Conservation (phyloP, 2,113 vertebrate genomes). For the Oryzias woworae region DNA sequence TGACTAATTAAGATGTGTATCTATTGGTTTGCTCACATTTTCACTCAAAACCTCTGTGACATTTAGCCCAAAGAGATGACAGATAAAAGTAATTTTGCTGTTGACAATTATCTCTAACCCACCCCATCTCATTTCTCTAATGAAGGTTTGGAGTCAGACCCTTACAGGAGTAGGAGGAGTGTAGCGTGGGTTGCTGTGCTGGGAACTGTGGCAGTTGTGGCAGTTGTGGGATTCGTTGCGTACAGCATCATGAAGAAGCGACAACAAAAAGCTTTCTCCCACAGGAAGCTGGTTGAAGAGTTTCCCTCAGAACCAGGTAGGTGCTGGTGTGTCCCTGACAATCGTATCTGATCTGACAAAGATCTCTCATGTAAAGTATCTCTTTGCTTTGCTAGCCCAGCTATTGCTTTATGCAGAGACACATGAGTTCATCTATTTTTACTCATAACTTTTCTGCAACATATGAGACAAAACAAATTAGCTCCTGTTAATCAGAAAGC, state of each 20-base stretch:
- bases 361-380: not conserved
- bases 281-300: conserved; percentile 86
- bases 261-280: conserved; percentile 77
- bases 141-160: conserved; percentile 46
- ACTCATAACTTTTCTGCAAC: not conserved
- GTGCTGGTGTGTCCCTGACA: not conserved
- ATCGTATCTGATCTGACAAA: not conserved
- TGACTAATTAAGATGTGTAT: conserved; percentile 39
- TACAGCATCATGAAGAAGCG: conserved; percentile 77
- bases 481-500: not conserved
- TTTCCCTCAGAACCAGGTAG: conserved; percentile 84
- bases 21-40: conserved; percentile 17
- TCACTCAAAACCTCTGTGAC: conserved; percentile 28
- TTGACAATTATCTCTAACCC: conserved; percentile 29
- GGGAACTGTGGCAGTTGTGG: conserved; percentile 71
- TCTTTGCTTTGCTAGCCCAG: not conserved
- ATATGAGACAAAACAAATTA: not conserved
- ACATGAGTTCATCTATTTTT: not conserved
- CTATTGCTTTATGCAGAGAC: conserved; percentile 1
- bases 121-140: conserved; percentile 8
- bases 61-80: conserved; percentile 40
- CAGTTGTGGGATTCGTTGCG: conserved; percentile 71
- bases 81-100: conserved; percentile 26
- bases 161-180: conserved; percentile 1
- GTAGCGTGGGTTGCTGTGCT: conserved; percentile 72